Evolutionary conservation across 1,140 invertebrate genomes (phyloP).

Genomic region (Trialeurodes vaporariorum): DNA sequence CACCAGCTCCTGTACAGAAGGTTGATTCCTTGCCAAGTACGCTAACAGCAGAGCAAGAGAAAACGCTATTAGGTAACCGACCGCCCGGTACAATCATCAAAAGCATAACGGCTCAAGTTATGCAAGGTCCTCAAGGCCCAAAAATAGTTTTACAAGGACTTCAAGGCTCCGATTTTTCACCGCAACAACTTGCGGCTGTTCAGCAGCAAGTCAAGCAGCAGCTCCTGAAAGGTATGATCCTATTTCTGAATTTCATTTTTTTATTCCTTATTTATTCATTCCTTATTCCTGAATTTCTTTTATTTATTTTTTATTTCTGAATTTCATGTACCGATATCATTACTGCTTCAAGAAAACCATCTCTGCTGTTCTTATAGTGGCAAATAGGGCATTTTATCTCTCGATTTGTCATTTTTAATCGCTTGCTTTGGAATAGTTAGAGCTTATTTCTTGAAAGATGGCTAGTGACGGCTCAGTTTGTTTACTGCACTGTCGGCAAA

Average conservation of each 20-base stretch:
- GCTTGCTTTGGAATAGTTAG: too few species aligned
- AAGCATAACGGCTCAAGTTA: slow-evolving; percentile 68
- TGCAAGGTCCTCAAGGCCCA: slow-evolving; percentile 68
- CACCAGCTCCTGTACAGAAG: slow-evolving; percentile 24
- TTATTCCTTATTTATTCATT: slow-evolving; percentile 1
- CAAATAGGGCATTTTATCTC: too few species aligned
- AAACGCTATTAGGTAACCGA: slow-evolving; percentile 54
- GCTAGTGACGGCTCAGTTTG: too few species aligned
- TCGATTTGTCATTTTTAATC: too few species aligned
- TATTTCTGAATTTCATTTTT: not conserved
- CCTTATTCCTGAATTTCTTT: not conserved
- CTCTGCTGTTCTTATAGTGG: too few species aligned
- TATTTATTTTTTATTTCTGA: slow-evolving; percentile 9
- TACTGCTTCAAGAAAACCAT: too few species aligned
- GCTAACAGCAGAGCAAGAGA: slow-evolving; percentile 21
- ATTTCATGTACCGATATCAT: too few species aligned
- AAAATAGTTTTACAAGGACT: slow-evolving; percentile 72
- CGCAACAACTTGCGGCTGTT: slow-evolving; percentile 61
- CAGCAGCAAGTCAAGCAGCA: slow-evolving; percentile 82
- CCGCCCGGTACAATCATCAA: slow-evolving; percentile 77
- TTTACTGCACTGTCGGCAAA: too few species aligned
- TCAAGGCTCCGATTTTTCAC: slow-evolving; percentile 65
- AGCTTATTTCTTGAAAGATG: too few species aligned
- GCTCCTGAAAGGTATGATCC: slow-evolving; percentile 55
- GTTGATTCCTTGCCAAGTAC: slow-evolving; percentile 2